Base-by-base conservation (phyloP, 2,113 vertebrate species). In the Himantopus leucocephalus region DNA sequence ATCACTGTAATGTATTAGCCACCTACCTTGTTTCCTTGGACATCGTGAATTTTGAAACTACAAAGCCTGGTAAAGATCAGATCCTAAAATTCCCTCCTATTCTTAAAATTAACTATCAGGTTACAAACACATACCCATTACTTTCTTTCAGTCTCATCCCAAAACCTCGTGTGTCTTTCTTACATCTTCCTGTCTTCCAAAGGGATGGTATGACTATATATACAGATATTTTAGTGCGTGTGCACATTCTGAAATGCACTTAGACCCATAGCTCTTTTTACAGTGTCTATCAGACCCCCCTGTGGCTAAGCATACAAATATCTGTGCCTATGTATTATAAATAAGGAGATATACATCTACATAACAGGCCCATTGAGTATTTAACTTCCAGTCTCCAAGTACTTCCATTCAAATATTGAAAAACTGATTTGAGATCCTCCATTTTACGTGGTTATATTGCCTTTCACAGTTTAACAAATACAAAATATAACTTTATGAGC, bases 281-380 rank as follows among this genome's bases (percentile, higher is more conserved):
- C 23, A 73, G 59, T 13, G 52, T 21, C 37, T 73, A 8, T 68
- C 1, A 3, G 47, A 67, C 21, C 6, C 5, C 32, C 14, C 10
- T 26, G 7, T 56, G 41, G 10, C 21, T 39, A 34, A 43, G 6
- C 7, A 8, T 32, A 50, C 30, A 52, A 64, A 59, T 52, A 59
- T 12, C 52, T 53, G 5, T 58, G 21, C 1, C 0, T 8, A 23
- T 5, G 9, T 37, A 14, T 55, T 59, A n/a, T 21, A 60, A 10
- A 39, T 45, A 43, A 56, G 10, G 52, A 66, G 45, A 55, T 41
- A 68, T 41, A 41, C 5, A 56, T 5, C 18, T 32, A 5, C 20
- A 13, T 26, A 81, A 73, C 24, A 32, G 41, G 10, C 5, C 22
- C 9, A 27, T 2, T 16, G 26, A 55, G 14, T 24, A 70, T 26